Base-by-base conservation (phyloP, 2,113 vertebrate genomes). In the Myodes glareolus region DNA sequence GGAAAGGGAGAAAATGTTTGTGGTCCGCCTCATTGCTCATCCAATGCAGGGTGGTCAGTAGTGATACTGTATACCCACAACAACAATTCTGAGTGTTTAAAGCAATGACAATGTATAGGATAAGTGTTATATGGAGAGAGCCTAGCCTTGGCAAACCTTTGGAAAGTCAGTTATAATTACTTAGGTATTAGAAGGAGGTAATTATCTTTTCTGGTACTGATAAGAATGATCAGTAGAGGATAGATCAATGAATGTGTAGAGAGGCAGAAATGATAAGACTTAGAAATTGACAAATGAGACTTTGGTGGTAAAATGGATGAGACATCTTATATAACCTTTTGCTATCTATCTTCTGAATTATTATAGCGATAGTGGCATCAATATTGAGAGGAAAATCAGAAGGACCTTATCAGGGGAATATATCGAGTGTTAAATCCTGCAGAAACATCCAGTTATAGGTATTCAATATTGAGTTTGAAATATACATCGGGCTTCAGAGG, bases 391-490 rank as follows among this genome's bases (percentile, higher is more conserved):
- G 45, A 36, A 87, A 78, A 12, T 52, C 47, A 96, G 55, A 95
- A 94, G 36, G 17, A 77, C 12, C 27, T 78, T 39, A 88, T 39
- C 68, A 27, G 70, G 21, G 68, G 19, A 29, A 63, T 84, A 75
- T 52, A 77, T n/a, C 39, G 25, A 90, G 68, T 82, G n/a, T 73
- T 92, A 94, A 95, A 65, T n/a, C 50, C 68, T 73, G 1, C 39
- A 80, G 55, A 29, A 68, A 78, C 63, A 70, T 92, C 91, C 45
- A 55, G 25, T 42, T 92, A 84, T 55, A 90, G 61, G 81, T 82
- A 90, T 87, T 96, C 47, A 87, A 47, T 92, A 78, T 45, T 29
- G 45, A 50, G 33, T 95, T 90, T 94, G 91, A 95, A 95, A 94
- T 82, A 73, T 78, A 7, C 68, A 88, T 84, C 75, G 47, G 75